These are phyloP conservation scores for Ernsta delagoae DNA, from an alignment of 2,888 invertebrate species.

Conservation along the genomic window DNA sequence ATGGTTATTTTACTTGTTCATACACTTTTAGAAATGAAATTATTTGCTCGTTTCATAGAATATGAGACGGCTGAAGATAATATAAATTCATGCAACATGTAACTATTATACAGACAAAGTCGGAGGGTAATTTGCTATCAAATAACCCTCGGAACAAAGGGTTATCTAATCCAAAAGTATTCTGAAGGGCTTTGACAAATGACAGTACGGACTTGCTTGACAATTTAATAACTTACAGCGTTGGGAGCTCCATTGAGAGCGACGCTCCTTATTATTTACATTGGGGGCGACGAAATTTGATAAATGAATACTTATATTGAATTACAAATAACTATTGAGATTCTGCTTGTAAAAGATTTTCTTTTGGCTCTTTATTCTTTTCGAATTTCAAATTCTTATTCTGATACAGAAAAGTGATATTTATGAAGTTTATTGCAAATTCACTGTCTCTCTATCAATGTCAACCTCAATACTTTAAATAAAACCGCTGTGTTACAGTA, in stretches of 20 bases:
- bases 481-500: not conserved
- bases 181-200: constrained; percentile 54
- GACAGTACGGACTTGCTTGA: constrained; percentile 46
- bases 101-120: constrained; percentile 6
- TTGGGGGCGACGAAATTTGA: constrained; percentile 32
- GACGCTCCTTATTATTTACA: constrained; percentile 41
- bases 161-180: constrained; percentile 56
- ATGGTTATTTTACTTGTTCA: too few species aligned
- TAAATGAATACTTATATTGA: constrained; percentile 16
- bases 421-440: too few species aligned
- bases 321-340: constrained; percentile 1
- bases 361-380: not conserved
- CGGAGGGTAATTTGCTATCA: constrained; percentile 2
- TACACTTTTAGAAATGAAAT: too few species aligned
- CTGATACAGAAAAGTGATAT: too few species aligned
- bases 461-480: too few species aligned
- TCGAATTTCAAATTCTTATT: too few species aligned
- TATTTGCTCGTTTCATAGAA: too few species aligned
- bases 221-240: constrained; percentile 47
- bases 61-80: too few species aligned
- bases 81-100: not conserved
- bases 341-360: not conserved
- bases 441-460: too few species aligned
- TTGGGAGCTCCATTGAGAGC: constrained; percentile 52
- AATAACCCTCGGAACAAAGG: constrained; percentile 43